Conservation (phyloP, 2,113 vertebrate species). For the Alethe diademata region DNA sequence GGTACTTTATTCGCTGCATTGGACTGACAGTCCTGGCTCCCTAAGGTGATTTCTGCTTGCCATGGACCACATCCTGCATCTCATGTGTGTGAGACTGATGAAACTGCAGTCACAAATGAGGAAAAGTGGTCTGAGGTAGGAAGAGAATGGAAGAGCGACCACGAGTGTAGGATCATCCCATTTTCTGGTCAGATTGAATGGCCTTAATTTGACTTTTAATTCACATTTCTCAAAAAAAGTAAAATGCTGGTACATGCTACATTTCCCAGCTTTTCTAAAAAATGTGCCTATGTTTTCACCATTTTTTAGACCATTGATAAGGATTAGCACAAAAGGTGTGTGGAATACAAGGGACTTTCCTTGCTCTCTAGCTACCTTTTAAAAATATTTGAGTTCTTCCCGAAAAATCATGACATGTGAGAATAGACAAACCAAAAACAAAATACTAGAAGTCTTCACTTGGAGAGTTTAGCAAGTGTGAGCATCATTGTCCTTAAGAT, state of each 20-base stretch:
- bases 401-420: neutral
- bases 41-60: neutral
- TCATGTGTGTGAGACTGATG: neutral
- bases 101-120: neutral
- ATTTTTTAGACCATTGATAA: neutral
- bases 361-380: neutral
- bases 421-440: neutral
- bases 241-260: neutral
- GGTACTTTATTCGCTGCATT: neutral
- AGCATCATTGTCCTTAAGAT: neutral
- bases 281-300: neutral
- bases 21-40: neutral
- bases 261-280: neutral
- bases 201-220: neutral
- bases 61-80: neutral
- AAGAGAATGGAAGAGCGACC: neutral
- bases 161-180: neutral
- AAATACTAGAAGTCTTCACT: neutral
- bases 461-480: neutral
- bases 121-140: neutral
- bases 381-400: neutral
- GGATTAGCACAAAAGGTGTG: neutral
- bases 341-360: neutral
- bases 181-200: neutral
- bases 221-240: neutral